Base-by-base conservation (phyloP, 2,113 vertebrate genomes). In the Desmodus rotundus region DNA sequence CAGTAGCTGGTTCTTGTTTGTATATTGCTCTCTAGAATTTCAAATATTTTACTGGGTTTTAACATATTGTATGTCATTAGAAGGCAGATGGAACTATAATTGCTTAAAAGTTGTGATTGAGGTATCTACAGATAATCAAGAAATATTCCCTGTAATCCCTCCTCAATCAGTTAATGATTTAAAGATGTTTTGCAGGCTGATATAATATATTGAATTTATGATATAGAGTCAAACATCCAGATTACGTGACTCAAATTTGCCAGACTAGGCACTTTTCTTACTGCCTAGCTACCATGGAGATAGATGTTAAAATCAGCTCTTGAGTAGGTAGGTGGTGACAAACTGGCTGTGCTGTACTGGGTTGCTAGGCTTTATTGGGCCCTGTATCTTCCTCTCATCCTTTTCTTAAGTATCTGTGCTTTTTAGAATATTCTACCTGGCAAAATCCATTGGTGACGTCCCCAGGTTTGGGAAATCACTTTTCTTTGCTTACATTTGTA, bases 21-120 rank as follows among this genome's bases (percentile, higher is more conserved):
- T 68, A 68, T 80, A 93, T 89, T 87, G n/a, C 14, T 65, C 86
- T 96, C 86, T 89, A 96, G 78, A 96, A 70, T 90, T 91, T 86
- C 28, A 50, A 28, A 5, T 81, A 61, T 95, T 91, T 95, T 82
- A 61, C 65, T 96, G 67, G 33, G 45, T 70, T 93, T 95, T 97
- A 72, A 77, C 61, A 70, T 86, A 82, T 14, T 86, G 36, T 36
- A 45, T 91, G 43, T 76, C 50, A 54, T 70, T 61, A 95, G 45
- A 74, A 95, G 72, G 76, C 47, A 74, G 68, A 87, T 93, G 70
- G 38, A 92, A 43, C 38, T 94, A 26, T 80, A 67, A 72, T 72
- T 83, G 41, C n/a, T 77, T 81, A 87, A 63, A 70, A 93, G 45
- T 87, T 96, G 38, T 67, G 76, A 36, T 93, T 95, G 38, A 93